phyloP scores from a whole-genome alignment of 2,797 vertebrate genomes.

The Anableps anableps region DNA sequence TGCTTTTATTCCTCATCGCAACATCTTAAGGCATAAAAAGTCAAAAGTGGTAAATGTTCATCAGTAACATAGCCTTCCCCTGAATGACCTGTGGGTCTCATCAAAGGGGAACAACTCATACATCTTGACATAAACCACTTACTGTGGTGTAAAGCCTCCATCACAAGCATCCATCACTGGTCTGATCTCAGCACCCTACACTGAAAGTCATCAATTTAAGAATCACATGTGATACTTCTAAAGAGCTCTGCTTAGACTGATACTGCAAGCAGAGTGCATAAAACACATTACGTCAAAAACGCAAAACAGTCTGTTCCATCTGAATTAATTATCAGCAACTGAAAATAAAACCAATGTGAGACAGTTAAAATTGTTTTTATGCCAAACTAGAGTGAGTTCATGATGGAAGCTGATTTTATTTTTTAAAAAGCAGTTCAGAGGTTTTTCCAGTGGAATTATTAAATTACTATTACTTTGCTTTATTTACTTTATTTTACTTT shows the following conservation, averaged over 20 bases:
- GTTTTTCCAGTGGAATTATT: not conserved
- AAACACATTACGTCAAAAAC: not conserved
- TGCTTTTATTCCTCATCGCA: not conserved
- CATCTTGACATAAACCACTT: slow-evolving; percentile 14
- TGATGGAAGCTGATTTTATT: not conserved
- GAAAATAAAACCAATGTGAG: not conserved
- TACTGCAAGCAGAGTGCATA: not conserved
- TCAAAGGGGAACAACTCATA: slow-evolving; percentile 2
- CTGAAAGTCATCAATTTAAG: not conserved
- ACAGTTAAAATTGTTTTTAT: not conserved
- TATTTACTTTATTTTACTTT: too few relatives aligned
- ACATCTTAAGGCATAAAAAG: not conserved
- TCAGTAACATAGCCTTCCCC: not conserved
- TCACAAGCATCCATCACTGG: not conserved
- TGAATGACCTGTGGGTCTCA: not conserved
- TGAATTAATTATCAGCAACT: not conserved
- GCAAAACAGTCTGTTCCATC: not conserved
- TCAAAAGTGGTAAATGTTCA: not conserved
- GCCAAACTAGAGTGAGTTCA: not conserved
- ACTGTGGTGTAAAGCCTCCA: slow-evolving; percentile 1
- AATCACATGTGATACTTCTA: not conserved
- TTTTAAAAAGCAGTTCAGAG: not conserved
- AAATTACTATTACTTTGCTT: too few relatives aligned
- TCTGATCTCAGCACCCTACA: not conserved
- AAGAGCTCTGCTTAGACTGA: not conserved